Evolutionary conservation across 2,797 vertebrate species (phyloP), one percentile per base, ranked within the genome.

Genomic region (Gobio occitaniae): DNA sequence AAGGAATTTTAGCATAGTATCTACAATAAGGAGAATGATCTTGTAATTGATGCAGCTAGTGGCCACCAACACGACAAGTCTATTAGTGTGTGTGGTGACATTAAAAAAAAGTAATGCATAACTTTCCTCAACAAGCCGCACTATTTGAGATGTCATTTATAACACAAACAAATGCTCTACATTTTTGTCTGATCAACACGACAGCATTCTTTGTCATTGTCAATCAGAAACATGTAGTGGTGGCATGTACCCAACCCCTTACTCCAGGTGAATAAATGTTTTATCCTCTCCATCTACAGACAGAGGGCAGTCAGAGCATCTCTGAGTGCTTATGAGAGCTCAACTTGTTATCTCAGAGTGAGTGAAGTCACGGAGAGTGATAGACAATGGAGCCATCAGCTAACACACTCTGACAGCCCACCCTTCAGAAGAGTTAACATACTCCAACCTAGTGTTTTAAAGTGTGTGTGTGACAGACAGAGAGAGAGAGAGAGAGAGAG

Each of bases 331-430:
- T 81, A 83, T 61, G 80, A 83, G 82, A 29, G 86, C 85, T 66
- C 68, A 65, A 56, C 72, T 63, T 65, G 71, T 78, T 88, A 83
- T 85, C 78, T 86, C 38, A 78, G 66, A 84, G 54, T 71, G 54
- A 70, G 68, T 17, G 10, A 85, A 80, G 83, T 80, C 76, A 87
- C 87, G 80, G 70, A 82, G 84, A 89, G 78, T 89, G 82, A 85
- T 85, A 8, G 21, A 83, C 80, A 89, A 86, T 86, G 83, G 86
- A 87, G 88, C 78, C 41, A 47, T 84, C 83, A 79, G 11, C 74
- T 86, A 88, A 89, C 86, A 71, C 79, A 78, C 83, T 80, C 36
- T 87, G 89, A 89, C 86, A 89, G 86, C 41, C 25, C 19, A 72
- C 69, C 63, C 88, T 80, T 84, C 82, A 88, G 79, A 78, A 88